These are phyloP conservation scores for Panopea generosa DNA, from an alignment of 2,888 invertebrate genomes.

Conservation along the genomic window DNA sequence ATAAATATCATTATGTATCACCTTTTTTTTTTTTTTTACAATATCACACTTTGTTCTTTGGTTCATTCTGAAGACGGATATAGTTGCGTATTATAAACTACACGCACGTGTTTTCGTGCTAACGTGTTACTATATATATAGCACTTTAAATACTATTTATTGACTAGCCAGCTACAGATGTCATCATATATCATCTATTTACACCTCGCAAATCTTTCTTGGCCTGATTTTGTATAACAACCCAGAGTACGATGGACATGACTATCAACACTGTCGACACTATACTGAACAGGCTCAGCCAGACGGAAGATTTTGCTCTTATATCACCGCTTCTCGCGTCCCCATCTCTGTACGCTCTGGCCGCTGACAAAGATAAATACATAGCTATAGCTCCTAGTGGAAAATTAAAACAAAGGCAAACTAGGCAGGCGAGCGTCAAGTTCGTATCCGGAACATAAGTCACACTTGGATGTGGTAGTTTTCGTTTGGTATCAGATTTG, in stretches of 20 bases:
- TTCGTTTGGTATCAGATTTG: background rate
- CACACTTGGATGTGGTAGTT: constrained; percentile 5
- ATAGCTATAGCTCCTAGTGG: constrained; percentile 68
- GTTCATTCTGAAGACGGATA: too few species aligned
- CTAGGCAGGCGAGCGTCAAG: constrained; percentile 66
- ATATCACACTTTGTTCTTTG: too few species aligned
- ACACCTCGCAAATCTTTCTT: constrained; percentile 23
- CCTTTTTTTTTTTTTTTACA: too few species aligned
- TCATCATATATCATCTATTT: background rate
- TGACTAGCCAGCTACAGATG: too few species aligned
- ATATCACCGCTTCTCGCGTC: constrained; percentile 55
- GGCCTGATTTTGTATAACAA: constrained; percentile 52
- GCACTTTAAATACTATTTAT: too few species aligned
- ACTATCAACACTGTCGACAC: constrained; percentile 69
- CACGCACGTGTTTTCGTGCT: too few species aligned
- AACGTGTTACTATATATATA: too few species aligned
- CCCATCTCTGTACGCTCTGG: constrained; percentile 65
- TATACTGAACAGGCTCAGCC: constrained; percentile 67
- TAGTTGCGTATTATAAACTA: too few species aligned
- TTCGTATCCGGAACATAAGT: constrained; percentile 67
- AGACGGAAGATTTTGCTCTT: constrained; percentile 62
- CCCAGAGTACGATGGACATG: constrained; percentile 64
- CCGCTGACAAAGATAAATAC: constrained; percentile 68
- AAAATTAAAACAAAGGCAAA: constrained; percentile 70
- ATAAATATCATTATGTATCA: too few species aligned